A percentile compares a stretch with the other conserved stretches of the same genome.
Conservation (phyloP, 64 coral and sea anemone species). For the Pocillopora verrucosa region DNA sequence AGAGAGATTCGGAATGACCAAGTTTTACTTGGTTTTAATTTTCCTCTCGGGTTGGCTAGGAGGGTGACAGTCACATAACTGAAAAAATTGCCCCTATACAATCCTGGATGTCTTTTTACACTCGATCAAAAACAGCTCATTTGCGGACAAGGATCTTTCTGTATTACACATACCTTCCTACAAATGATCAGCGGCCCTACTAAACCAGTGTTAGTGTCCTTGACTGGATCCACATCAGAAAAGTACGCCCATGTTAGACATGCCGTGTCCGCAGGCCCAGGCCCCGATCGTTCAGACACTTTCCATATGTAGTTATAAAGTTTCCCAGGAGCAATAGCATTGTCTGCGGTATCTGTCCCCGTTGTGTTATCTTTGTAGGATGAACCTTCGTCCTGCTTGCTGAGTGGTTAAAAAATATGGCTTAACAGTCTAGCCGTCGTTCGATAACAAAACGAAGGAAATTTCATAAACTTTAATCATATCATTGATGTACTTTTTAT, state of each 20-base stretch:
- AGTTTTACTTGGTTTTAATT: no score
- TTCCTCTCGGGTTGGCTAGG: no score
- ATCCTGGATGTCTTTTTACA: background rate
- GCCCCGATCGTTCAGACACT: slow-evolving; percentile 71
- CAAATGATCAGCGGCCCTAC: slow-evolving; percentile 71
- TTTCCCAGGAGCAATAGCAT: slow-evolving; percentile 60
- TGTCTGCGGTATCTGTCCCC: slow-evolving; percentile 18
- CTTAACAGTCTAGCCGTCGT: background rate
- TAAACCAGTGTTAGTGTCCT: slow-evolving; percentile 76
- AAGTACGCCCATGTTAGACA: slow-evolving; percentile 82
- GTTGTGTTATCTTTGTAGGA: slow-evolving; percentile 61
- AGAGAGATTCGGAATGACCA: no score
- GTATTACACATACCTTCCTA: slow-evolving; percentile 50
- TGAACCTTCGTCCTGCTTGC: slow-evolving; percentile 76
- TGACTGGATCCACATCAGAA: slow-evolving; percentile 77
- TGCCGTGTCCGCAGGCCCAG: slow-evolving; percentile 59
- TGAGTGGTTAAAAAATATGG: background rate
- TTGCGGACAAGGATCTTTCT: background rate
- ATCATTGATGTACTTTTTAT: no score
- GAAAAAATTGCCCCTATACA: no score
- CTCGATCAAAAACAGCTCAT: background rate
- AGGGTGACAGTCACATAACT: no score
- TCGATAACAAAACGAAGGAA: no score
- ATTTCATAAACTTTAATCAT: no score
- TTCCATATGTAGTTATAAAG: slow-evolving; percentile 73